Conservation (phyloP, 2,113 vertebrate genomes). For the Gymnorhina tibicen region DNA sequence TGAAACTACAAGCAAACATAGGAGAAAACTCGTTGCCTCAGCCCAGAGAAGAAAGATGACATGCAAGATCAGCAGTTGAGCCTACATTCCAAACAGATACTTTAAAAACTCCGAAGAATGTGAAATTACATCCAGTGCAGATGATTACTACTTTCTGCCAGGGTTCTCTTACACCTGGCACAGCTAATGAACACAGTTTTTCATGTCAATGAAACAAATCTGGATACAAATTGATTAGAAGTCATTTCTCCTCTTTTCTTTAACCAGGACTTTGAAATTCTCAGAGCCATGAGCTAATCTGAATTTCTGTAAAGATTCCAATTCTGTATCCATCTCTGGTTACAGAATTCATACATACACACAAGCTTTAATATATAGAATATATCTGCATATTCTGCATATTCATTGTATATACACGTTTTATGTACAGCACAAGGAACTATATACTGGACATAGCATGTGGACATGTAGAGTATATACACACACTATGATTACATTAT, state of each 20-base stretch:
- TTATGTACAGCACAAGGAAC: slow-evolving; percentile 38
- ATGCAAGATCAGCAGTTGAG: not conserved
- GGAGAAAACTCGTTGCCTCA: not conserved
- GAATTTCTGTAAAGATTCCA: not conserved
- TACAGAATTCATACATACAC: not conserved
- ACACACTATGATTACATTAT: slow-evolving; percentile 37
- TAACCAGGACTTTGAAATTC: slow-evolving; percentile 29
- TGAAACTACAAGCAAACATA: not conserved
- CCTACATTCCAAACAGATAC: not conserved
- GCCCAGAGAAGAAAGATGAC: not conserved
- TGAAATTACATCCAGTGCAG: not conserved
- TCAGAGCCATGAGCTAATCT: not conserved
- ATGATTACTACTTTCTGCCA: not conserved
- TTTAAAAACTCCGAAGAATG: not conserved
- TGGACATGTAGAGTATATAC: slow-evolving; percentile 18
- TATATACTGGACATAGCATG: not conserved
- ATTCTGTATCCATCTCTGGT: not conserved
- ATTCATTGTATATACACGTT: slow-evolving; percentile 31
- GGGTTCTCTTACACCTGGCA: not conserved
- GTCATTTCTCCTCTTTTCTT: not conserved
- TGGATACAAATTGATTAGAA: not conserved
- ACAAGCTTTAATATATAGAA: not conserved
- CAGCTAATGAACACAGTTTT: not conserved
- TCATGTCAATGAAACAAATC: not conserved
- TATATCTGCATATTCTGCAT: slow-evolving; percentile 43